These are phyloP conservation scores for Meloe dianella DNA, from an alignment of 2,888 invertebrate species.

Conservation along the genomic window DNA sequence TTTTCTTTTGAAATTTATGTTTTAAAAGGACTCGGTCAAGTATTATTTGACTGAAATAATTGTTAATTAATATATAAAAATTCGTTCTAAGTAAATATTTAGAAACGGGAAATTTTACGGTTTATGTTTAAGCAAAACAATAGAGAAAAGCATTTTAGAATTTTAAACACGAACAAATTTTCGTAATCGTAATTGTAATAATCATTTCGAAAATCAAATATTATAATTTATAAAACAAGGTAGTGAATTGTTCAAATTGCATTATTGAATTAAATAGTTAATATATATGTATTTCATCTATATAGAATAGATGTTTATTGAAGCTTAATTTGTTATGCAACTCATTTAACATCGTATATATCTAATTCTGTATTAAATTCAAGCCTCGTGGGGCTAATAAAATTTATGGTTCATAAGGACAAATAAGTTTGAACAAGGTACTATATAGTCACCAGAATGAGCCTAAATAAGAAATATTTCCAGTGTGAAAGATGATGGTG, in stretches of 20 bases:
- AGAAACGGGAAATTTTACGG: constrained; percentile 16
- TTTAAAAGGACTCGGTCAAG: too few species aligned
- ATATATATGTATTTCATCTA: constrained; percentile 24
- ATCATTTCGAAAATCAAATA: too few species aligned
- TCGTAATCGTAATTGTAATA: too few species aligned
- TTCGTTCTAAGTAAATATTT: constrained; percentile 12
- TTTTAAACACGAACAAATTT: neutral
- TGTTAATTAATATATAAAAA: constrained; percentile 21
- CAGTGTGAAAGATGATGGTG: neutral
- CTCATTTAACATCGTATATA: constrained; percentile 36
- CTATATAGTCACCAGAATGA: constrained; percentile 24
- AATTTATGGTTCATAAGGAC: constrained; percentile 37
- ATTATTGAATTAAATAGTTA: constrained; percentile 23
- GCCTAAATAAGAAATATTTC: constrained; percentile 20
- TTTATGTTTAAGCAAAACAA: constrained; percentile 25
- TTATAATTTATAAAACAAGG: too few species aligned
- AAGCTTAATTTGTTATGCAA: constrained; percentile 35
- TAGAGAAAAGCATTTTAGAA: constrained; percentile 4
- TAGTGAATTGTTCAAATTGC: too few species aligned
- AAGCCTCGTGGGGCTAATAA: constrained; percentile 32
- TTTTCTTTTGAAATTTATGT: neutral
- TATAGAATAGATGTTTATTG: constrained; percentile 30
- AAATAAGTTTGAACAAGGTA: constrained; percentile 31
- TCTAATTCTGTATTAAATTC: constrained; percentile 35
- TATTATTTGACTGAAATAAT: neutral